phyloP scores from a whole-genome alignment of 2,888 invertebrate species.

The Oscheius onirici region DNA sequence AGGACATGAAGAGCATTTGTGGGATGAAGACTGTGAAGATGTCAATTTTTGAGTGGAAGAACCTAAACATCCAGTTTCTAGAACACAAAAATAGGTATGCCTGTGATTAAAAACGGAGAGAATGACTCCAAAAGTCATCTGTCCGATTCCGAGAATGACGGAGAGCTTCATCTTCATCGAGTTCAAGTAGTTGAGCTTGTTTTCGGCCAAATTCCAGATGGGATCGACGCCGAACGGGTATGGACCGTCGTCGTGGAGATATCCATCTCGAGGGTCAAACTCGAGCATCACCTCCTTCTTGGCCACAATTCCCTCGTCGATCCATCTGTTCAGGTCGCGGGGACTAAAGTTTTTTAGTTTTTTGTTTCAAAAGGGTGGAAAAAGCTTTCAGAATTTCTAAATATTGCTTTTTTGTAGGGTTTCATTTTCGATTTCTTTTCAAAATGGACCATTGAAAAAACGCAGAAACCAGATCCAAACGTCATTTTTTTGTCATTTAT shows the following conservation, averaged over 20 bases:
- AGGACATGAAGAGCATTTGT: slow-evolving; percentile 87
- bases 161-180: slow-evolving; percentile 72
- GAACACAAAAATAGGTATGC: slow-evolving; percentile 33
- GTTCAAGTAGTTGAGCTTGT: slow-evolving; percentile 71
- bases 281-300: slow-evolving; percentile 38
- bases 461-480: too few relatives aligned
- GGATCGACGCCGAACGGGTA: slow-evolving; percentile 75
- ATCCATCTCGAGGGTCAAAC: slow-evolving; percentile 55
- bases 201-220: slow-evolving; percentile 71
- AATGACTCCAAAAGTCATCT: slow-evolving; percentile 71
- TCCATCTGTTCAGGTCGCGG: slow-evolving; percentile 26
- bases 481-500: too few relatives aligned
- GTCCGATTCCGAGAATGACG: slow-evolving; percentile 68
- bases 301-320: slow-evolving; percentile 6
- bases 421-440: too few relatives aligned
- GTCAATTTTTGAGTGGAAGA: slow-evolving; percentile 79
- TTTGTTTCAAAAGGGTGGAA: too few relatives aligned
- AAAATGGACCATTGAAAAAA: too few relatives aligned
- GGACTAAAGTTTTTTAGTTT: too few relatives aligned
- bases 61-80: slow-evolving; percentile 67
- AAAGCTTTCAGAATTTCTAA: too few relatives aligned
- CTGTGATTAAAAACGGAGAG: slow-evolving; percentile 66
- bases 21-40: slow-evolving; percentile 93
- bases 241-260: slow-evolving; percentile 59
- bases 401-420: too few relatives aligned